Evolutionary conservation across 2,888 invertebrate genomes (phyloP), one percentile per base, ranked within the genome.

Genomic region (Archaeoteleia sp.): DNA sequence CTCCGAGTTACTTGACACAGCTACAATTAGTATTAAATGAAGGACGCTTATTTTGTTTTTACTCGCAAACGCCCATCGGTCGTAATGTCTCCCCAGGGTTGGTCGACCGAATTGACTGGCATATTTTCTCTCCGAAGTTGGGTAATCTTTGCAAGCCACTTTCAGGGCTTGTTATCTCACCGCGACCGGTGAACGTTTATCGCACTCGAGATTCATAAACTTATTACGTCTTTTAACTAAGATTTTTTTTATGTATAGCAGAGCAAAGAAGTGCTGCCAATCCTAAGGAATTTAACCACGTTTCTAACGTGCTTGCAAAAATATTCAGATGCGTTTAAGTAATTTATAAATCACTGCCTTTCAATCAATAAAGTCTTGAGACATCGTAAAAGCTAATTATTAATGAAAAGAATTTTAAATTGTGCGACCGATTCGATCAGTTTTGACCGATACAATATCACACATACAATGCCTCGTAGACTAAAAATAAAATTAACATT

Each of bases 41-140:
- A 30, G 30, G 10, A 9, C 10, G 30, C 10, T 10, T 6, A 10
- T 30, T 30, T 30, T 10, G 30, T 30, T 46, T 54, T 60, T 25
- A 49, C 13, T 20, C 55, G 70, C 67, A 39, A 48, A 75, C 75
- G 75, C 75, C 71, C 70, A 69, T 60, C 39, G 54, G 9, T 29
- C 57, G 35, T 51, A 30, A 63, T 29, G 60, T 40, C 48, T 61
- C 67, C 54, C 37, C 14, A 60, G 60, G 32, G 46, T 54, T 49
- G 37, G 34, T 30, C 17, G 12, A 17, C 1, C 40, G 23, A 12
- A 30, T 9, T 30, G 30, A 30, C 30, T 30, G 30, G 30, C 35
- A 14, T 14, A n/a, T 35, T 35, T 14, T n/a, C 32, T 35, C 1
- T 13, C 6, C 12, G 15, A 15, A 13, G 35, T 35, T 35, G 35